Evolutionary conservation across 2,113 vertebrate genomes (phyloP), one percentile per base, ranked within the genome.

Genomic region (Sylvilagus bachmani): DNA sequence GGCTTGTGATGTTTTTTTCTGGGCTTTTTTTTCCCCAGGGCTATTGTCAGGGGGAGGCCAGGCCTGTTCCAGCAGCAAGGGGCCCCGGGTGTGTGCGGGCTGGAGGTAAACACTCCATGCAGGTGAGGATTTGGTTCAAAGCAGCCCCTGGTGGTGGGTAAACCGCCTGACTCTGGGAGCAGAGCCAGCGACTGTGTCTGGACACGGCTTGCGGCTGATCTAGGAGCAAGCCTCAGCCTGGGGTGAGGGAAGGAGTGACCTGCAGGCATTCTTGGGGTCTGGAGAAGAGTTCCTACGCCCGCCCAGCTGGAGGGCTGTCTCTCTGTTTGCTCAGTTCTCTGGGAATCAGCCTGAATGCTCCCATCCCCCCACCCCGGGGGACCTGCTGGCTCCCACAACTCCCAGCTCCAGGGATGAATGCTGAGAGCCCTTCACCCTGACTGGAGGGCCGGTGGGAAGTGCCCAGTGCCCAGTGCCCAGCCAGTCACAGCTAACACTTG

Each of bases 51-150:
- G 97, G 73, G 97, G 95, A 98, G 98, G 98, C 97, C 92, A 92
- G 97, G 98, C 97, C 98, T 96, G 97, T 96, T 97, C 95, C 96
- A 98, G 96, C 97, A 96, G 96, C 96, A 98, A 98, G 98, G 98
- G 98, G 98, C 98, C 96, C 97, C 97, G 97, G 98, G 95, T 95
- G 95, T 97, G 97, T 98, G 98, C 97, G 81, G 98, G 98, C 98
- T 98, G 88, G 98, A 98, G 98, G 98, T 97, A 97, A 98, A 98
- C 87, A 97, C 98, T 97, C 98, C 98, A 97, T 96, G 90, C 98
- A 98, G 97, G 95, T 98, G 98, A 98, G 96, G 98, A 93, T 75
- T 86, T 0, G 17, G 80, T 96, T 98, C 97, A 96, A 95, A 98
- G 96, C 64, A 21, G 80, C 12, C 95, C 92, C 58, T 90, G 91